phyloP scores from a whole-genome alignment of 2,888 invertebrate genomes.

The Amorpha juglandis region DNA sequence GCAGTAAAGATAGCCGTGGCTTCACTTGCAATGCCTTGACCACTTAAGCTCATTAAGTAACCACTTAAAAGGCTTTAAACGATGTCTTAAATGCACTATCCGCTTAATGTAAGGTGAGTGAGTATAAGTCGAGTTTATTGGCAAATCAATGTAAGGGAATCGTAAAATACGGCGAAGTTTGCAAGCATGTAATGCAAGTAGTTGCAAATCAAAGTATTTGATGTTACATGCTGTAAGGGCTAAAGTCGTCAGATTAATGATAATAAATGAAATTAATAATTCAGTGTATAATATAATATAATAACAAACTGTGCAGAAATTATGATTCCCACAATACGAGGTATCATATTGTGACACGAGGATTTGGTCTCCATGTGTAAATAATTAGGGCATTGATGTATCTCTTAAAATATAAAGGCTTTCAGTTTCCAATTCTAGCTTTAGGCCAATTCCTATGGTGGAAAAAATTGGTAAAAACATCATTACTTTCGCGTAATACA shows the following conservation, averaged over 20 bases:
- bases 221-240: neutral
- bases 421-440: no score
- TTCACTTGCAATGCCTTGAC: conserved; percentile 39
- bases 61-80: conserved; percentile 33
- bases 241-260: neutral
- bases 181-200: neutral
- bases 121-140: conserved; percentile 17
- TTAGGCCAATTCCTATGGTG: no score
- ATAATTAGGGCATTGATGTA: no score
- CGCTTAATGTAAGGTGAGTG: conserved; percentile 18
- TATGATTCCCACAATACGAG: no score
- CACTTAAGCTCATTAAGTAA: conserved; percentile 50
- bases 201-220: neutral
- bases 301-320: no score
- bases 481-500: no score
- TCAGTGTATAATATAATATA: no score
- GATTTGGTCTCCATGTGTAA: no score
- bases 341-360: no score
- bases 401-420: no score
- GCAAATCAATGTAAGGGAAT: conserved; percentile 13
- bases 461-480: no score
- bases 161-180: neutral
- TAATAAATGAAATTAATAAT: no score
- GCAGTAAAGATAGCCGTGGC: conserved; percentile 46
- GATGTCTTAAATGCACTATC: conserved; percentile 4